Evolutionary conservation across 2,797 vertebrate species (phyloP), one percentile per base, ranked within the genome.

Genomic region (Xenops minutus): DNA sequence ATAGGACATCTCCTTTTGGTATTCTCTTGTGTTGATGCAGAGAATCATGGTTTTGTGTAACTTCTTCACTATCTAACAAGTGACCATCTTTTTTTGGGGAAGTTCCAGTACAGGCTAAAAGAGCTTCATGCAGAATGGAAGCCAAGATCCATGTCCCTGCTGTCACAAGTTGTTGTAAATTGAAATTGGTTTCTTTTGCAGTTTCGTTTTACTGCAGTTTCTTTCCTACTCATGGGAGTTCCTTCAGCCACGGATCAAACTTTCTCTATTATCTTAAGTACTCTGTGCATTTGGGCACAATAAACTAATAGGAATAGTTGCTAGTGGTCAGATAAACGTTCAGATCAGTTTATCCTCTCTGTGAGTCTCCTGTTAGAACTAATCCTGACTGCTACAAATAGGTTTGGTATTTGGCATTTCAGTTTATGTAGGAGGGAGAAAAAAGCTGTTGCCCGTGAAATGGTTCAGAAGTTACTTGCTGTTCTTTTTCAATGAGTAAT

Each of bases 401-500:
- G 85, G 64, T 74, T 94, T 96, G 95, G 93, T 93, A 95, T 97
- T 95, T 96, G 95, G 89, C 87, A 89, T 96, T 95, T 94, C 86
- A 64, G 20, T 72, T 95, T 84, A 75, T 54, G 94, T 95, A 80
- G 95, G 93, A 94, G 93, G 95, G 49, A 92, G 81, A 93, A 90
- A 88, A 0, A 68, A 26, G 29, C 84, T 10, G 2, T 94, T 89
- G 93, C 61, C 61, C 68, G 72, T 83, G 87, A 80, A 92, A 85
- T 94, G 69, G 78, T 64, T 95, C 64, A 94, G 78, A 88, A 94
- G 89, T 95, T 79, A 92, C 81, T 95, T 77, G 58, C 51, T 93
- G 73, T 85, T 92, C 88, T 96, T 94, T 94, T 93, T 88, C 59
- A 67, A 55, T 61, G 54, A 93, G 75, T 62, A 87, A 95, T 95